phyloP scores from a whole-genome alignment of 2,888 invertebrate species.

The Rotaria socialis region DNA sequence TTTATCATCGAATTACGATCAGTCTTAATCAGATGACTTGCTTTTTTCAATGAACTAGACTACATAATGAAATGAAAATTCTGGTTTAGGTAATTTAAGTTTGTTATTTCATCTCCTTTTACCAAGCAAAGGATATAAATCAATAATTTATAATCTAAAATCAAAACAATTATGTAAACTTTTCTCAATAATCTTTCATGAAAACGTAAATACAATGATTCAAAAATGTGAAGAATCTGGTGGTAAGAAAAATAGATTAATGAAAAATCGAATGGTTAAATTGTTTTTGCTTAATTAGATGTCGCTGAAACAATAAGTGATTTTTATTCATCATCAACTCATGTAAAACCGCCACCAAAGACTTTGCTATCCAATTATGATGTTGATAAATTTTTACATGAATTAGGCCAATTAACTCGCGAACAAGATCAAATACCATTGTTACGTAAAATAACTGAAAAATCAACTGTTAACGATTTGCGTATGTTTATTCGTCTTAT shows the following conservation, averaged over 20 bases:
- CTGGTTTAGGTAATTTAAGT: slow-evolving; percentile 72
- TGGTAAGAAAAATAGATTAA: background rate
- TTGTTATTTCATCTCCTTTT: slow-evolving; percentile 77
- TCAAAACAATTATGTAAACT: slow-evolving; percentile 83
- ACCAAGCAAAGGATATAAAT: slow-evolving; percentile 63
- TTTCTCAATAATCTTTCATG: slow-evolving; percentile 73
- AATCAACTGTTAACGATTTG: slow-evolving; percentile 76
- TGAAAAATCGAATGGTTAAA: too few relatives aligned
- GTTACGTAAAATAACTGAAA: slow-evolving; percentile 70
- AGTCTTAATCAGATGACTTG: too few relatives aligned
- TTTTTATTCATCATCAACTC: slow-evolving; percentile 70
- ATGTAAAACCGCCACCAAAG: slow-evolving; percentile 65
- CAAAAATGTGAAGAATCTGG: slow-evolving; percentile 71
- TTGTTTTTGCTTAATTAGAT: slow-evolving; percentile 56
- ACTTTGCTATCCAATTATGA: slow-evolving; percentile 70
- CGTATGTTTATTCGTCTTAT: slow-evolving; percentile 79
- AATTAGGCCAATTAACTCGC: slow-evolving; percentile 72
- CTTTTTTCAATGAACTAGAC: too few relatives aligned
- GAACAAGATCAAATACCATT: slow-evolving; percentile 80
- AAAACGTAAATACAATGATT: slow-evolving; percentile 74
- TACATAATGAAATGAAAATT: too few relatives aligned
- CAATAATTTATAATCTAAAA: slow-evolving; percentile 78
- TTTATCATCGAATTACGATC: too few relatives aligned
- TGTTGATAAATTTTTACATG: slow-evolving; percentile 70
- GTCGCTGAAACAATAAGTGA: slow-evolving; percentile 77